These are phyloP conservation scores for Cheilosia vernalis DNA, from an alignment of 2,888 invertebrate species.

Conservation along the genomic window DNA sequence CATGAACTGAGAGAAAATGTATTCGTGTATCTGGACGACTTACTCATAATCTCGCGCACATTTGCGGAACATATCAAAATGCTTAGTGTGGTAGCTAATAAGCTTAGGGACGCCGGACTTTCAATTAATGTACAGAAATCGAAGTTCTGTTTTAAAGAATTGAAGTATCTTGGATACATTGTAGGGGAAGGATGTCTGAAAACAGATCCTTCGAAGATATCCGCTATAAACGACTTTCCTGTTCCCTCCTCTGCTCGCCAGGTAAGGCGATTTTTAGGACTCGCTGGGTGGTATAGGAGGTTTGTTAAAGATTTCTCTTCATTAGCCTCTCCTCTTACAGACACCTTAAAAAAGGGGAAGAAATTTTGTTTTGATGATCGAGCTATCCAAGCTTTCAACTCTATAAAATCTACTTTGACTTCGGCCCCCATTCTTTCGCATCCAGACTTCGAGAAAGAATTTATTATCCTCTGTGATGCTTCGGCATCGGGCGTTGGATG, in stretches of 20 bases:
- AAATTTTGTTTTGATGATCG: not conserved
- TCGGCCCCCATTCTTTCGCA: not conserved
- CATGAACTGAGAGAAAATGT: constrained; percentile 1
- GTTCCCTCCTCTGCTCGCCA: not conserved
- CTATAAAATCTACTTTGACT: not conserved
- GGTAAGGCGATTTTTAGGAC: constrained; percentile 3
- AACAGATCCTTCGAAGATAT: not conserved
- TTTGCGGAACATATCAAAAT: constrained; percentile 11
- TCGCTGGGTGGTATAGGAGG: constrained; percentile 2
- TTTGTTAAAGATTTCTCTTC: not conserved
- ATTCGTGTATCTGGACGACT: constrained; percentile 18
- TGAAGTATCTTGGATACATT: constrained; percentile 22
- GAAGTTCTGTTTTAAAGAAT: constrained; percentile 12
- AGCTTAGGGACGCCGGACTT: not conserved
- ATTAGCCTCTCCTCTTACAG: not conserved
- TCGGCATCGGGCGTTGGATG: not conserved
- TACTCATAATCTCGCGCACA: not conserved
- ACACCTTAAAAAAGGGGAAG: constrained; percentile 2
- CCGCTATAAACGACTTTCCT: not conserved
- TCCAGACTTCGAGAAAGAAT: not conserved
- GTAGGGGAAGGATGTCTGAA: not conserved
- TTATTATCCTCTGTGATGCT: not conserved
- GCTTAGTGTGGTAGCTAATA: not conserved
- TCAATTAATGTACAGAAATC: constrained; percentile 14
- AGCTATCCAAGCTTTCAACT: not conserved